Conservation (phyloP, 2,888 invertebrate genomes). For the Rotaria magnacalcarata region DNA sequence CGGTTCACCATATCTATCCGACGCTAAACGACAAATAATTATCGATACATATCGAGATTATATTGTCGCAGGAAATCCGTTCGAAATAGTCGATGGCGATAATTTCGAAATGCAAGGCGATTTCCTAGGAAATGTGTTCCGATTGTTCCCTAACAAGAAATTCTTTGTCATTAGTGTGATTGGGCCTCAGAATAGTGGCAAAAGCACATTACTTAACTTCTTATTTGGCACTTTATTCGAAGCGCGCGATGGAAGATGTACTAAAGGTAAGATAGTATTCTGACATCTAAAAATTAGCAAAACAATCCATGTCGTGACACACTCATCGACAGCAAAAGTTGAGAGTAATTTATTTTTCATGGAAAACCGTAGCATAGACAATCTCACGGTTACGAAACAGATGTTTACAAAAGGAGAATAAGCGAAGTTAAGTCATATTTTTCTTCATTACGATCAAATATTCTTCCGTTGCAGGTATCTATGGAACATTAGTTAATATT, state of each 20-base stretch:
- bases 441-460: not conserved
- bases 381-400: no score
- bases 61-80: not conserved
- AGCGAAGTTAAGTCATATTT: no score
- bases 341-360: no score
- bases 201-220: slow-evolving; percentile 64
- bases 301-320: no score
- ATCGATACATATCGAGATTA: not conserved
- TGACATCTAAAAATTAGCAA: no score
- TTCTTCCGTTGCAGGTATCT: not conserved
- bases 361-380: no score
- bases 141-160: not conserved
- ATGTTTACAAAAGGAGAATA: not conserved
- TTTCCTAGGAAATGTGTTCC: not conserved
- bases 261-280: not conserved
- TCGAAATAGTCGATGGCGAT: slow-evolving; percentile 39
- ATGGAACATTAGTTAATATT: slow-evolving; percentile 9
- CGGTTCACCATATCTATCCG: not conserved
- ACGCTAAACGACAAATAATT: not conserved
- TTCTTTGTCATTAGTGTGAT: slow-evolving; percentile 63
- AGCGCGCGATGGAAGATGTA: not conserved
- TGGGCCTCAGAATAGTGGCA: slow-evolving; percentile 91
- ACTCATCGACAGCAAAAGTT: no score
- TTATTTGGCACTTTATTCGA: slow-evolving; percentile 27
- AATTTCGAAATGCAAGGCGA: slow-evolving; percentile 29